Base-by-base conservation (phyloP, 1,140 invertebrate genomes). In the Araneus ventricosus region DNA sequence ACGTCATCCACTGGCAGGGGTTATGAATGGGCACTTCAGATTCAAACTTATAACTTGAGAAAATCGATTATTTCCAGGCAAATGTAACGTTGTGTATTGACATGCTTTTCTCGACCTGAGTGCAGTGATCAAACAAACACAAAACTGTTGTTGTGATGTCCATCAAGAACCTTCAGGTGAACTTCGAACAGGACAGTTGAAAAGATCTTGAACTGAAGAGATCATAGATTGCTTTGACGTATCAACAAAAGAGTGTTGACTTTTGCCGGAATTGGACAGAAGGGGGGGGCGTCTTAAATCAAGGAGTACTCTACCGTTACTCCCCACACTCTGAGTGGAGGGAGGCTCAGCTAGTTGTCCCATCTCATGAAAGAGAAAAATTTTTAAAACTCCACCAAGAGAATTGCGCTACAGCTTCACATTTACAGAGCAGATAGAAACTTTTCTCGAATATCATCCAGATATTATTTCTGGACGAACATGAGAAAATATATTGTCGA, bases 181-280 rank as follows among this genome's bases (percentile, higher is more conserved):
- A 61, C 27, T 88, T 24, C 37, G 20, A 24, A 41, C 14, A 5
- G 59, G 63, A 41, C 86, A 88, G 30, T 63, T 57, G 27, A n/a
- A 80, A n/a, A 37, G 39, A 52, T 52, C 27, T 4, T 30, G n/a
- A 79, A n/a, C 20, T 75, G 17, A 41, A 41, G 37, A 85, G 39
- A 85, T 85, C 20, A 52, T 85, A 24, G 39, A 85, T n/a, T 85
- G 41, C n/a, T 85, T 85, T 41, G 82, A 85, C 27, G 24, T 85
- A 14, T 24, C n/a, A 27, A 57, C 45, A 57, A 85, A 45, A 45
- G 82, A 59, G n/a, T 52, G 3, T 52, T 52, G 10, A 52, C 24
- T 67, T 67, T n/a, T n/a, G n/a, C 27, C 0, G 24, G 8, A 67
- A 27, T 67, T 67, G n/a, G 61, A 27, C 61, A 27, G 22, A n/a